Evolutionary conservation across 2,888 invertebrate species (phyloP).

Genomic region (Acanthacorydalis orientalis): DNA sequence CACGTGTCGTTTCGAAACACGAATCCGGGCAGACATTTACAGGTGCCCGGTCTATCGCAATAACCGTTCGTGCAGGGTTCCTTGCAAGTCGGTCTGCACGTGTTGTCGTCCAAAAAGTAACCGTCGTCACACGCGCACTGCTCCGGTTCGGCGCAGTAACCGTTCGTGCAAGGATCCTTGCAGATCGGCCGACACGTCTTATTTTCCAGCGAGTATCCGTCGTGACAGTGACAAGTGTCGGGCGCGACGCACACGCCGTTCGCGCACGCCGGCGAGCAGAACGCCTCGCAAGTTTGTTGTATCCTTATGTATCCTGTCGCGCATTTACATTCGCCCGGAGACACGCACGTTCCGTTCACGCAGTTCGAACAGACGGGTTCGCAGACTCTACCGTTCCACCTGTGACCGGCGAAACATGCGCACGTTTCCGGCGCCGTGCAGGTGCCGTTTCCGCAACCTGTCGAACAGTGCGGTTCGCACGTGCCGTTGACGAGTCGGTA

Average conservation of each 20-base stretch:
- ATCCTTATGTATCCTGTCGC: constrained; percentile 15
- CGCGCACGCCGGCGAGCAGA: constrained; percentile 4
- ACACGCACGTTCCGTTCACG: constrained; percentile 16
- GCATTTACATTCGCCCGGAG: constrained; percentile 23
- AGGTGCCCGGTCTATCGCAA: constrained; percentile 8
- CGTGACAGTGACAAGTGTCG: constrained; percentile 6
- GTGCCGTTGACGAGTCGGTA: constrained; percentile 10
- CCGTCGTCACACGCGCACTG: not conserved
- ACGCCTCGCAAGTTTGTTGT: not conserved
- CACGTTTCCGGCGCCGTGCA: constrained; percentile 18
- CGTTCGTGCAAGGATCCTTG: constrained; percentile 9
- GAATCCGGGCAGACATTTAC: constrained; percentile 9
- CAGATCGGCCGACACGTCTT: constrained; percentile 15
- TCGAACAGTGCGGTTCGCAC: constrained; percentile 10
- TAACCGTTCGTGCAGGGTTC: constrained; percentile 7
- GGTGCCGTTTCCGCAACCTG: constrained; percentile 20
- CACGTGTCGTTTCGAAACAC: constrained; percentile 10
- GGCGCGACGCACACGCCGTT: constrained; percentile 5
- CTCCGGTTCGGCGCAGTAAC: constrained; percentile 9
- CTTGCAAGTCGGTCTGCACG: constrained; percentile 4
- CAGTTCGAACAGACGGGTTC: constrained; percentile 9
- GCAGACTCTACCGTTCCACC: constrained; percentile 7
- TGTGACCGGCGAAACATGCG: constrained; percentile 15
- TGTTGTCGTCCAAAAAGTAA: not conserved
- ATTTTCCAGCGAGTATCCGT: constrained; percentile 10